Evolutionary conservation across 1,140 invertebrate genomes (phyloP).

Genomic region (Littorina saxatilis): DNA sequence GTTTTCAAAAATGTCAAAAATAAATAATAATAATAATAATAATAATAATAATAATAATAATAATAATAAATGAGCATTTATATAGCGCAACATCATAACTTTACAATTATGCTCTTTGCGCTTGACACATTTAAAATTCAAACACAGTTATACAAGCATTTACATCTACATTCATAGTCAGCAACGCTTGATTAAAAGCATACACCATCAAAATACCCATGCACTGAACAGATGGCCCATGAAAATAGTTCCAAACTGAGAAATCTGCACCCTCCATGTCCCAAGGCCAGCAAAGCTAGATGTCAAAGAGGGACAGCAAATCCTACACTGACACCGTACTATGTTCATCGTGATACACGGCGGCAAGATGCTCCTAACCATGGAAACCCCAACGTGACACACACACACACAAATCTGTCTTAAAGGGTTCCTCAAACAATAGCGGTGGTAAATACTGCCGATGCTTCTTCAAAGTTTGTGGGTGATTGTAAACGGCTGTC

Average conservation of each 20-base stretch:
- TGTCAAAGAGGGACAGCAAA: neutral
- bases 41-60: too few relatives aligned
- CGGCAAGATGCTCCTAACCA: neutral
- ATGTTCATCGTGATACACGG: neutral
- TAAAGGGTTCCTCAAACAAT: neutral
- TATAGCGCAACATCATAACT: too few relatives aligned
- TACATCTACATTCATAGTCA: too few relatives aligned
- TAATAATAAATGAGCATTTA: too few relatives aligned
- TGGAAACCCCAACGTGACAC: slow-evolving; percentile 9
- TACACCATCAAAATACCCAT: neutral
- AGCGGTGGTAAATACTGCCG: neutral
- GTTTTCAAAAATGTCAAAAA: too few relatives aligned
- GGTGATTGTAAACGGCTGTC: neutral
- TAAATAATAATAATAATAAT: too few relatives aligned
- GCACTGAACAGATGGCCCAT: neutral
- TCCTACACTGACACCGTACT: too few relatives aligned
- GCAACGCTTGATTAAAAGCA: too few relatives aligned
- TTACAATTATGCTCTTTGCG: too few relatives aligned
- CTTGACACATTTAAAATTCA: too few relatives aligned
- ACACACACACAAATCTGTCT: neutral
- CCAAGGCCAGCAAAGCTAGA: neutral
- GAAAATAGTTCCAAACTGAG: neutral
- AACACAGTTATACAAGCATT: too few relatives aligned
- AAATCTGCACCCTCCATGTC: neutral
- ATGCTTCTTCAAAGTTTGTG: neutral